Conservation (phyloP, 2,113 vertebrate species). For the Sprattus sprattus region DNA sequence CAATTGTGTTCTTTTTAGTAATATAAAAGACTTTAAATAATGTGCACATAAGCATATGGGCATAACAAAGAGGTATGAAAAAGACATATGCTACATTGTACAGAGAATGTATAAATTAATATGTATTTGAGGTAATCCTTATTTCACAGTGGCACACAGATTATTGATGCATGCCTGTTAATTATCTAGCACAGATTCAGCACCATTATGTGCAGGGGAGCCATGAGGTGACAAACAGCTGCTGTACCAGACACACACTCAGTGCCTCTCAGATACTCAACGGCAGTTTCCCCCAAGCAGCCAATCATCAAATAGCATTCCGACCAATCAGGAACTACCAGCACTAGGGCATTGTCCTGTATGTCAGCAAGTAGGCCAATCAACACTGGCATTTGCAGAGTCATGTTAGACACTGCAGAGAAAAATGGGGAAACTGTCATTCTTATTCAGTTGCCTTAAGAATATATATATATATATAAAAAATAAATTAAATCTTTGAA, state of each 20-base stretch:
- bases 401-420: slow-evolving; percentile 36
- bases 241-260: slow-evolving; percentile 40
- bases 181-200: slow-evolving; percentile 5
- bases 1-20: neutral
- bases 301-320: slow-evolving; percentile 39
- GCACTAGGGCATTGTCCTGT: slow-evolving; percentile 31
- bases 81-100: neutral
- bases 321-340: slow-evolving; percentile 38
- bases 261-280: slow-evolving; percentile 36
- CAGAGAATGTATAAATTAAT: neutral
- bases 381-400: slow-evolving; percentile 48
- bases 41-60: neutral
- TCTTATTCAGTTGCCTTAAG: neutral
- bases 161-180: slow-evolving; percentile 14
- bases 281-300: slow-evolving; percentile 34
- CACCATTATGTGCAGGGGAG: neutral
- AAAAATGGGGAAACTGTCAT: slow-evolving; percentile 30
- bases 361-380: slow-evolving; percentile 47
- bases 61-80: neutral
- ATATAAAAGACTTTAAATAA: neutral
- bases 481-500: no score
- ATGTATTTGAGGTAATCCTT: neutral
- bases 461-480: neutral
- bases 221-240: slow-evolving; percentile 28
- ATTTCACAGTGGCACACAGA: neutral